Conservation (phyloP, 1,140 invertebrate genomes). For the Brachionus koreanus region DNA sequence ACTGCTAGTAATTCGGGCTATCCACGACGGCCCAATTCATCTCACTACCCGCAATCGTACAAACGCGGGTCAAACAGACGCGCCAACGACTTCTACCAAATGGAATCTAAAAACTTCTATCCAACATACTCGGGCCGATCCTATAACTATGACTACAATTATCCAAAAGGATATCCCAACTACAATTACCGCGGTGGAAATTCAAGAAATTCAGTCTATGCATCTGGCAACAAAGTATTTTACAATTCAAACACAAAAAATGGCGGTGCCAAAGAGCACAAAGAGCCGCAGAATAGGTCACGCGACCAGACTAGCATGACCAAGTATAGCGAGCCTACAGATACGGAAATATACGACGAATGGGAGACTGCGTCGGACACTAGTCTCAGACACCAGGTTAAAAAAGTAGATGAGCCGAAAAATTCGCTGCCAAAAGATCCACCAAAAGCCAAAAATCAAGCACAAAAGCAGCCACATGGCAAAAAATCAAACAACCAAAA, state of each 20-base stretch:
- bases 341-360: slow-evolving; percentile 39
- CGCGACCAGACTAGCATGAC: slow-evolving; percentile 17
- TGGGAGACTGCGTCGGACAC: slow-evolving; percentile 38
- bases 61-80: background rate
- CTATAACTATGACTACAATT: background rate
- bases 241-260: background rate
- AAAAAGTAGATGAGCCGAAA: background rate
- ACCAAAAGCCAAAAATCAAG: background rate
- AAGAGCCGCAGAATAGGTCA: background rate
- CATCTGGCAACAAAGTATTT: background rate
- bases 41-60: background rate
- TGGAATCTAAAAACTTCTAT: background rate
- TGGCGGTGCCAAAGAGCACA: background rate
- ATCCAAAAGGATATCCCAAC: background rate
- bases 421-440: background rate
- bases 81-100: background rate
- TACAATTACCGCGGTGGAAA: background rate
- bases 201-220: background rate
- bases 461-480: background rate
- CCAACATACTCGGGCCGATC: background rate
- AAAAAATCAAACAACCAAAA: background rate
- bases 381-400: background rate
- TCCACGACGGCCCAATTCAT: background rate
- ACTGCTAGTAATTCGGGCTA: background rate
- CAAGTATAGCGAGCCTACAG: slow-evolving; percentile 19